Evolutionary conservation across 2,113 vertebrate species (phyloP).

Genomic region (Pantherophis guttatus): DNA sequence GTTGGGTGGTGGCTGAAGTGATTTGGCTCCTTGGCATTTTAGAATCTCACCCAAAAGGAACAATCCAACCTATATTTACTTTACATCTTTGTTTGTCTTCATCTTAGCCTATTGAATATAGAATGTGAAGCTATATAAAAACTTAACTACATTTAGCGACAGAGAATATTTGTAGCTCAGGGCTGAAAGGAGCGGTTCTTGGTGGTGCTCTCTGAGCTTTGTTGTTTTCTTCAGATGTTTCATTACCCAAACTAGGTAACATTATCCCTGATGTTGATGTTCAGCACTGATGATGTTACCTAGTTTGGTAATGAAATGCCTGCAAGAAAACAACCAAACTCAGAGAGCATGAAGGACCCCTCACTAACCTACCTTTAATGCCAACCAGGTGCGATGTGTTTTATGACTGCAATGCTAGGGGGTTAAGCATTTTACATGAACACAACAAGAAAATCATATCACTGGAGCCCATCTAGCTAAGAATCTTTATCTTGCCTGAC

Average conservation of each 20-base stretch:
- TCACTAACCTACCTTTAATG: background rate
- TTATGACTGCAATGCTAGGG: background rate
- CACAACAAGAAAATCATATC: background rate
- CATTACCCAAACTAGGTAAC: background rate
- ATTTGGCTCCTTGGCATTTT: background rate
- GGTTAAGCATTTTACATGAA: background rate
- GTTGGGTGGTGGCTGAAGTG: background rate
- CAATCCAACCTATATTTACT: background rate
- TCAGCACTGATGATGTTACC: background rate
- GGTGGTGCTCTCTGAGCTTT: background rate
- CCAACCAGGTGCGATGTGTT: background rate
- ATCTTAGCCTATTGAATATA: background rate
- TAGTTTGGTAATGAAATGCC: background rate
- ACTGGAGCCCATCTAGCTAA: background rate
- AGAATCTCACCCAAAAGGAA: background rate
- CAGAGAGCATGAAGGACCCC: background rate
- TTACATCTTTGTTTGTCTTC: background rate
- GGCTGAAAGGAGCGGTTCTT: background rate
- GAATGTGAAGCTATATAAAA: background rate
- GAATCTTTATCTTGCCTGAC: background rate
- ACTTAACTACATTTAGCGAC: background rate
- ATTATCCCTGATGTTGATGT: background rate
- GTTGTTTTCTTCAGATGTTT: background rate
- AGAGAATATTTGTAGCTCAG: background rate
- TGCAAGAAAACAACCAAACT: background rate